These are phyloP conservation scores for Pandion haliaetus DNA, from an alignment of 2,113 vertebrate genomes.

Conservation along the genomic window DNA sequence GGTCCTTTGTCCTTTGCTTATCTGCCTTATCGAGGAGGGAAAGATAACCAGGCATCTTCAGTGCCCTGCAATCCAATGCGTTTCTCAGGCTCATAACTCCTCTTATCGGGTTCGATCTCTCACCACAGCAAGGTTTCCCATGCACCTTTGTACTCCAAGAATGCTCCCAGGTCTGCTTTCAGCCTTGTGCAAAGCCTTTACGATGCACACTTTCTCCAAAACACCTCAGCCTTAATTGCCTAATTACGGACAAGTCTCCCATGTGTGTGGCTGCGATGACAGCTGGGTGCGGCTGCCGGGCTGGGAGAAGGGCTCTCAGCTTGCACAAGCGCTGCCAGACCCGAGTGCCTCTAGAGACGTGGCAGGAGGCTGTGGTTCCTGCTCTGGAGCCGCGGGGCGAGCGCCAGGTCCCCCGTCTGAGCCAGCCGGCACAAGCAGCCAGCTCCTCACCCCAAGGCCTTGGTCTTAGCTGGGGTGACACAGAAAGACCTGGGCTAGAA, in stretches of 20 bases:
- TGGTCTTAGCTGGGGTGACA: not conserved
- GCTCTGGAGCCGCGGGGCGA: not conserved
- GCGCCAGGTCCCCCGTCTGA: not conserved
- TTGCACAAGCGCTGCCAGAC: not conserved
- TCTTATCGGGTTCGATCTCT: slow-evolving; percentile 63
- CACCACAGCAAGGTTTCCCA: slow-evolving; percentile 59
- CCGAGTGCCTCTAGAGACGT: not conserved
- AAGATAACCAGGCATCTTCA: slow-evolving; percentile 51
- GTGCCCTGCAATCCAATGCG: not conserved
- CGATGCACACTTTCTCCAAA: not conserved
- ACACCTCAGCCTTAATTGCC: not conserved
- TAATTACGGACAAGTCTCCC: not conserved
- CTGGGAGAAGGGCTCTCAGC: not conserved
- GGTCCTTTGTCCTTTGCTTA: slow-evolving; percentile 62
- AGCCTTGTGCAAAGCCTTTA: slow-evolving; percentile 32
- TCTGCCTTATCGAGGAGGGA: slow-evolving; percentile 47
- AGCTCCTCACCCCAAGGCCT: not conserved
- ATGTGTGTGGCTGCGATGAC: not conserved
- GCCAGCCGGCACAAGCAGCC: not conserved
- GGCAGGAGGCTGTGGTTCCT: not conserved
- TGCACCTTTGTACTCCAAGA: slow-evolving; percentile 76
- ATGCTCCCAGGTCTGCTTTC: slow-evolving; percentile 54
- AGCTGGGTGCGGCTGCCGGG: not conserved
- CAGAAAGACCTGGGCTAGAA: not conserved
- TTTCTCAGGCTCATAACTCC: slow-evolving; percentile 63